These are phyloP conservation scores for Drosophila neutralis DNA, from an alignment of 2,888 invertebrate species.

Conservation along the genomic window DNA sequence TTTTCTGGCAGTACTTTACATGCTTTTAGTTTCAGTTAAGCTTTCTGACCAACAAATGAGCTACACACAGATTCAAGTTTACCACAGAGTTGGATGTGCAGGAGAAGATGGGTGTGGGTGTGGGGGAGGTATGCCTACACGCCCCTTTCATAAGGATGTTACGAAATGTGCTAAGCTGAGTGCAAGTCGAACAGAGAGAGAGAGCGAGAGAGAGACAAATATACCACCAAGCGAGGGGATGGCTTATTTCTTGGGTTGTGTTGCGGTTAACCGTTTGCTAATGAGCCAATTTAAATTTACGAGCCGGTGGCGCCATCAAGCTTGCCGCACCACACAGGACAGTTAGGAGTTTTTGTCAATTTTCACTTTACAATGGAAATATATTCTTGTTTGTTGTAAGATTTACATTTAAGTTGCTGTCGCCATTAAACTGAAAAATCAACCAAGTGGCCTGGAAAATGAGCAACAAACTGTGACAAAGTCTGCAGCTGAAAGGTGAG, in stretches of 20 bases:
- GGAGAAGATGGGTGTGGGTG: neutral
- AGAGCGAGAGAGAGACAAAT: neutral
- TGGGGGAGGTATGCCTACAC: neutral
- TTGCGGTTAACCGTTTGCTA: constrained; percentile 74
- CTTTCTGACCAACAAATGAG: constrained; percentile 70
- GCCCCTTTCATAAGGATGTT: neutral
- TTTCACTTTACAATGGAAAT: constrained; percentile 15
- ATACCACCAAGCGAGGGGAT: constrained; percentile 4
- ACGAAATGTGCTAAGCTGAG: constrained; percentile 34
- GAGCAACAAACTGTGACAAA: constrained; percentile 52
- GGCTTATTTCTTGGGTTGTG: constrained; percentile 35
- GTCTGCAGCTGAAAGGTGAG: constrained; percentile 71
- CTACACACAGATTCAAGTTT: constrained; percentile 37
- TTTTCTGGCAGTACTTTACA: constrained; percentile 55
- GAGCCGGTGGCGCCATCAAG: constrained; percentile 36
- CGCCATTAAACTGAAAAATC: constrained; percentile 33
- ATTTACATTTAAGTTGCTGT: constrained; percentile 20
- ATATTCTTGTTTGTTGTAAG: constrained; percentile 3
- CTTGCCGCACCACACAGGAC: neutral
- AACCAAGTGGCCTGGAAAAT: constrained; percentile 65
- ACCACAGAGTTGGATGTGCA: constrained; percentile 5
- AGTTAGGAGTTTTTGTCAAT: constrained; percentile 6
- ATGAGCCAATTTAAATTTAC: constrained; percentile 78
- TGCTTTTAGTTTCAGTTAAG: constrained; percentile 74
- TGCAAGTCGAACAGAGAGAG: neutral